These are phyloP conservation scores for Pogonomyrmex californicus DNA, from an alignment of 1,140 invertebrate genomes.

Conservation along the genomic window DNA sequence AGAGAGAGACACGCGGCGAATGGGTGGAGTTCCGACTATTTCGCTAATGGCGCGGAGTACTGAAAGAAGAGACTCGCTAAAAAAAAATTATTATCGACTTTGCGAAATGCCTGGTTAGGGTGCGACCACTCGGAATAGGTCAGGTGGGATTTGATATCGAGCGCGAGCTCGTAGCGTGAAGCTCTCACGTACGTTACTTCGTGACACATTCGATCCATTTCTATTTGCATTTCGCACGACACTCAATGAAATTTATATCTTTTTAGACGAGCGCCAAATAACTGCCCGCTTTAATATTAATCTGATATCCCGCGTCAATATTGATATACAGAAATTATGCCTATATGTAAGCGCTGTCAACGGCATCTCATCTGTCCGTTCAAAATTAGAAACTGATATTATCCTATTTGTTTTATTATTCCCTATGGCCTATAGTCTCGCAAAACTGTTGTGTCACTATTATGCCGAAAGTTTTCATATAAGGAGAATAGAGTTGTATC, in stretches of 20 bases:
- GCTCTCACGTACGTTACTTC: constrained; percentile 1
- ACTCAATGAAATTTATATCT: constrained; percentile 8
- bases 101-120: constrained; percentile 59
- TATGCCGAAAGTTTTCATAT: neutral
- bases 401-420: neutral
- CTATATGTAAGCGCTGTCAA: neutral
- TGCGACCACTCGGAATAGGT: constrained; percentile 47
- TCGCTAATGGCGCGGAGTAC: constrained; percentile 57
- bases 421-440: neutral
- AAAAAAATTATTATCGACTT: constrained; percentile 59
- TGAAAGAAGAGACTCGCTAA: constrained; percentile 41
- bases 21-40: constrained; percentile 66
- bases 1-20: constrained; percentile 25
- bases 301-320: neutral
- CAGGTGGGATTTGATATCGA: constrained; percentile 66
- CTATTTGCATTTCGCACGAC: constrained; percentile 16
- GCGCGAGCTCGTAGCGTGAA: neutral
- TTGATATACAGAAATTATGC: neutral
- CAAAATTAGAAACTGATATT: neutral
- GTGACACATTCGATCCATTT: constrained; percentile 37
- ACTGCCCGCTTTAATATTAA: neutral
- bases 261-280: neutral
- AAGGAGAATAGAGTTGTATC: neutral
- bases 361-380: neutral
- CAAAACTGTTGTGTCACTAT: neutral